Conservation (phyloP, 2,888 invertebrate genomes). For the Spodoptera picta region DNA sequence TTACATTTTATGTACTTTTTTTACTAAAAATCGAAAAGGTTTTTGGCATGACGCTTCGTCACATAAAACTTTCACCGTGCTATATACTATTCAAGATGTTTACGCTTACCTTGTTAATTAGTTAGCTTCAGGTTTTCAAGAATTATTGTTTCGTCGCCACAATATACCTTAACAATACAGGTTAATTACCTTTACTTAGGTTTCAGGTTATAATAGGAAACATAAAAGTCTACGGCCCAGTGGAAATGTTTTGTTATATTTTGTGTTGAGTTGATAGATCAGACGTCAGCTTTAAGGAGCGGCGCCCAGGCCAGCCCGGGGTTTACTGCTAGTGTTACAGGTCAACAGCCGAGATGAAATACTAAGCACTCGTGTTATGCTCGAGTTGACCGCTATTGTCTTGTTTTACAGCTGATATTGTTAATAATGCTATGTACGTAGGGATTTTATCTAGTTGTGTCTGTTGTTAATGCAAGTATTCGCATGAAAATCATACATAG, state of each 20-base stretch:
- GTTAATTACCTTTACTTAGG: too few relatives aligned
- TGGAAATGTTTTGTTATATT: constrained; percentile 12
- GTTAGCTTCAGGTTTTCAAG: too few relatives aligned
- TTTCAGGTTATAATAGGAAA: too few relatives aligned
- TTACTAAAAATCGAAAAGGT: too few relatives aligned
- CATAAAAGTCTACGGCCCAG: background rate
- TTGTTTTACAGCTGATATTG: constrained; percentile 1
- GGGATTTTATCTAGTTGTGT: constrained; percentile 9
- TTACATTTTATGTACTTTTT: too few relatives aligned
- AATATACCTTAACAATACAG: too few relatives aligned
- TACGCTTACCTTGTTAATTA: too few relatives aligned
- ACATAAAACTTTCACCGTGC: too few relatives aligned
- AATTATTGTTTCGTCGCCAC: too few relatives aligned
- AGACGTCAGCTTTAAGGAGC: constrained; percentile 39
- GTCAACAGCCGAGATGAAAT: constrained; percentile 39
- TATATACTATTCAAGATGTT: too few relatives aligned
- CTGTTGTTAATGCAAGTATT: background rate
- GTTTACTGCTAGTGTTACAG: constrained; percentile 24
- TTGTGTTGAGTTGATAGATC: constrained; percentile 25
- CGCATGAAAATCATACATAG: too few relatives aligned
- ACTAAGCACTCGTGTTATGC: constrained; percentile 29
- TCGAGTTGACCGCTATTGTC: constrained; percentile 30
- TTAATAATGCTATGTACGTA: constrained; percentile 2
- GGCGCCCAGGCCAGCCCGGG: constrained; percentile 15
- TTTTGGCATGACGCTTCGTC: too few relatives aligned